Percentiles rank a stretch among this genome's conserved stretches.
phyloP scores from a whole-genome alignment of 2,113 vertebrate species.

The Corydoras maculifer region DNA sequence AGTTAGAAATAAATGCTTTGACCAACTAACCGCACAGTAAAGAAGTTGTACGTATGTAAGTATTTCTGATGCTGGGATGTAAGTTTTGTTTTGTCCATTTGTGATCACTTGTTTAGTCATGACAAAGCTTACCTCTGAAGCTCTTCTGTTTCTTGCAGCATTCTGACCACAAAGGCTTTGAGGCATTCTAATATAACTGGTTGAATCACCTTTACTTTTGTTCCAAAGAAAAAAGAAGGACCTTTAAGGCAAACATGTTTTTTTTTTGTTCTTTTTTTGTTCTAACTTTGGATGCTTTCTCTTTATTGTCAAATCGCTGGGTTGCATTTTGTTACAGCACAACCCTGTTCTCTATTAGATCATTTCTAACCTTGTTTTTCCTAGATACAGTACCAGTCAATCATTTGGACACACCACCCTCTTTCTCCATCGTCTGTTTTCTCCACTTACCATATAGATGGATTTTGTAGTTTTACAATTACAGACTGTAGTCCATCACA shows the following conservation, averaged over 20 bases:
- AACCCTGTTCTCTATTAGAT: neutral
- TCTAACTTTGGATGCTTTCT: slow-evolving; percentile 8
- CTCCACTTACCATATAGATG: too few relatives aligned
- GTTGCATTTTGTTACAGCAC: slow-evolving; percentile 1
- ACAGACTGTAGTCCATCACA: too few relatives aligned
- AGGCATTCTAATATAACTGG: neutral
- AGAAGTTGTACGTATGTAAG: too few relatives aligned
- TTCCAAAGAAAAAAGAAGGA: neutral
- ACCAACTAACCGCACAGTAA: too few relatives aligned
- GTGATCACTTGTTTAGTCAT: neutral
- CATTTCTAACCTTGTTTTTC: neutral
- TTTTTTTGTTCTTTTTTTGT: slow-evolving; percentile 1
- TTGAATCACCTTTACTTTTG: slow-evolving; percentile 11
- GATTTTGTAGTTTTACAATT: too few relatives aligned
- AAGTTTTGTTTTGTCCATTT: too few relatives aligned
- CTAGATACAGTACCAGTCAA: too few relatives aligned
- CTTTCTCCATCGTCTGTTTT: too few relatives aligned
- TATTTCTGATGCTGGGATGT: too few relatives aligned
- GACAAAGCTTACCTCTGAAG: neutral
- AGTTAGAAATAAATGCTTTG: too few relatives aligned
- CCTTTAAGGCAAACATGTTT: neutral
- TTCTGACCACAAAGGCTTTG: slow-evolving; percentile 4
- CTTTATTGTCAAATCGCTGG: slow-evolving; percentile 11
- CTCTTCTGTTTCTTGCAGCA: neutral
- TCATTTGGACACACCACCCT: too few relatives aligned